Conservation (phyloP, 2,888 invertebrate species). For the Diloba caeruleocephala region DNA sequence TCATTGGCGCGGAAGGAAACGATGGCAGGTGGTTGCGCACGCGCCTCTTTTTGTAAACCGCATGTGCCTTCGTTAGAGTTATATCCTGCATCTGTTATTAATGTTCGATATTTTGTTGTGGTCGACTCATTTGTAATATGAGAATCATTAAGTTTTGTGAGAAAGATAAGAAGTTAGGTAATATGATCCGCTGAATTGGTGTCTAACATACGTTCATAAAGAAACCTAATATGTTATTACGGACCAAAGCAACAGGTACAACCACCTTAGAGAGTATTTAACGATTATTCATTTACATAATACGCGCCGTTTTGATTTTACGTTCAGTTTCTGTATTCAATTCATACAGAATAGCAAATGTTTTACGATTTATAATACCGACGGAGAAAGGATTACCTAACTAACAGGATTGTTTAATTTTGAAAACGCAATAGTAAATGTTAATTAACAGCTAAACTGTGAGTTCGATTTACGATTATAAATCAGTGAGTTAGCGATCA, state of each 20-base stretch:
- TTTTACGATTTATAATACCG: constrained; percentile 15
- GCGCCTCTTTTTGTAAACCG: constrained; percentile 8
- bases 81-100: constrained; percentile 15
- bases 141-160: constrained; percentile 24
- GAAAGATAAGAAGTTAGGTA: constrained; percentile 23
- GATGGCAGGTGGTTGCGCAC: constrained; percentile 17
- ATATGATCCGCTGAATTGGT: constrained; percentile 2
- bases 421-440: constrained; percentile 22
- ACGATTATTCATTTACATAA: constrained; percentile 26
- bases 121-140: too few relatives aligned
- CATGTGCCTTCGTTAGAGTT: constrained; percentile 11
- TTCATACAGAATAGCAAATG: constrained; percentile 29
- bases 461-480: constrained; percentile 23
- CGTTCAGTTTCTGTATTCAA: constrained; percentile 26
- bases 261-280: constrained; percentile 12
- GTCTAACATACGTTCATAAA: constrained; percentile 2
- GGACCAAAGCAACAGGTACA: constrained; percentile 18
- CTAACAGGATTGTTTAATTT: constrained; percentile 42
- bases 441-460: constrained; percentile 32
- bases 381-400: constrained; percentile 44
- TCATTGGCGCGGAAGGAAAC: constrained; percentile 35
- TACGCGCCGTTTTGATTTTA: constrained; percentile 22
- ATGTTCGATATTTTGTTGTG: constrained; percentile 9
- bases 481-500: constrained; percentile 29
- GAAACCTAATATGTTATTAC: constrained; percentile 12